Evolutionary conservation across 1,140 invertebrate genomes (phyloP), one percentile per base, ranked within the genome.

Genomic region (Holotrichia oblita): DNA sequence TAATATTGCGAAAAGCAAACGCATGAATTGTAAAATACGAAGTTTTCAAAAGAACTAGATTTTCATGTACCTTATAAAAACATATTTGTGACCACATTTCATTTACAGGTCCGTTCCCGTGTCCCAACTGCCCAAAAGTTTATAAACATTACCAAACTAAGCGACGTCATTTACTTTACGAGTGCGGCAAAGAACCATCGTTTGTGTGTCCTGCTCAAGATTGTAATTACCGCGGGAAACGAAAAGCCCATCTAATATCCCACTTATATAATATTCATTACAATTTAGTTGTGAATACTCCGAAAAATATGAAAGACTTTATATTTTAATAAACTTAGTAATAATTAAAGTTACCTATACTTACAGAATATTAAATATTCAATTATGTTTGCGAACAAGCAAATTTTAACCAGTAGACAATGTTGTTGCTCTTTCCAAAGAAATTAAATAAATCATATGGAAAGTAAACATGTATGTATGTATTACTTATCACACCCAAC

Each of bases 151-250:
- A 69, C 17, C 41, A 44, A 40, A 74, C 73, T 8, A 40, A 40
- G n/a, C 59, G 73, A 40, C 48, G 64, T 9, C 78, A 79, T 44
- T n/a, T 61, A 40, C 27, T 42, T 10, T 59, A 64, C 14, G 78
- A 85, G 73, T 88, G 87, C 76, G 86, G 84, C 24, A 83, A 86
- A 73, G 83, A 79, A 2, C 84, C 81, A 22, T 81, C 83, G 80
- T 89, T 86, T 80, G 83, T 81, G 17, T 90, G 89, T 82, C 85
- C 85, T 2, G 22, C 75, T 10, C 44, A 73, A 10, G 64, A 73
- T 20, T 89, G 87, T 76, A 80, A 81, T 24, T 87, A 87, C 76
- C 85, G 85, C 41, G 83, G 85, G 17, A 87, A 87, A 79, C 86
- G 83, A 14, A 82, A 83, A 73, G 22, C n/a, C 40, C 55, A 79